Conservation (phyloP, 53 echinoderm and acorn worm genomes). For the Echinometra lucunter region DNA sequence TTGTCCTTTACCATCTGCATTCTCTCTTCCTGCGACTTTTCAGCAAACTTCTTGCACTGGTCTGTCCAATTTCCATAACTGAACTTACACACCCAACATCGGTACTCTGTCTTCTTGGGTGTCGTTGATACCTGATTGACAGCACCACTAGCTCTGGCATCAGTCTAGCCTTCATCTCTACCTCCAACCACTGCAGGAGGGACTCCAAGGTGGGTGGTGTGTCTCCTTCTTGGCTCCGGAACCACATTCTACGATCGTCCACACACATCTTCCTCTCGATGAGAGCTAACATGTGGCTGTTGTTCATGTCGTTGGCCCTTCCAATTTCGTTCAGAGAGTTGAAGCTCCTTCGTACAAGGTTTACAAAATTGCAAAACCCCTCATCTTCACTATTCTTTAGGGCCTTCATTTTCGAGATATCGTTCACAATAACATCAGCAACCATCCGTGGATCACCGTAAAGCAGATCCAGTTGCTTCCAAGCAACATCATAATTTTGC, state of each 20-base stretch:
- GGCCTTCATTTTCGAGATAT: neutral
- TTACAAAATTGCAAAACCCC: slow-evolving; percentile 44
- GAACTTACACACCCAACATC: slow-evolving; percentile 74
- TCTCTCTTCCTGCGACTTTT: slow-evolving; percentile 36
- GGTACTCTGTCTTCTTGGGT: neutral
- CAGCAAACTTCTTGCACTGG: slow-evolving; percentile 57
- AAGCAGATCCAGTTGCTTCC: slow-evolving; percentile 67
- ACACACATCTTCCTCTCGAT: slow-evolving; percentile 68
- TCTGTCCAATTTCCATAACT: slow-evolving; percentile 74
- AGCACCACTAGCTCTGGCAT: slow-evolving; percentile 10
- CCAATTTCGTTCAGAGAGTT: slow-evolving; percentile 73
- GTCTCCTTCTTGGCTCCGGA: neutral
- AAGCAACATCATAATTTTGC: slow-evolving; percentile 58
- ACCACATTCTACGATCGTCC: slow-evolving; percentile 15
- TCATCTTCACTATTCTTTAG: neutral
- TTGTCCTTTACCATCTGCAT: slow-evolving; percentile 51
- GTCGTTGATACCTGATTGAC: neutral
- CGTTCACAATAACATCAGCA: neutral
- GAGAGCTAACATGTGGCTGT: slow-evolving; percentile 65
- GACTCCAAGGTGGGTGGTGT: neutral
- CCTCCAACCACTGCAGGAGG: slow-evolving; percentile 32
- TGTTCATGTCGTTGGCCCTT: slow-evolving; percentile 49
- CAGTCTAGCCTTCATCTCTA: slow-evolving; percentile 73
- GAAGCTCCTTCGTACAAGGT: slow-evolving; percentile 71
- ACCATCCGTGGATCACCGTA: slow-evolving; percentile 76